phyloP scores from a whole-genome alignment of 2,888 invertebrate genomes.

The Sphecodes monilicornis region DNA sequence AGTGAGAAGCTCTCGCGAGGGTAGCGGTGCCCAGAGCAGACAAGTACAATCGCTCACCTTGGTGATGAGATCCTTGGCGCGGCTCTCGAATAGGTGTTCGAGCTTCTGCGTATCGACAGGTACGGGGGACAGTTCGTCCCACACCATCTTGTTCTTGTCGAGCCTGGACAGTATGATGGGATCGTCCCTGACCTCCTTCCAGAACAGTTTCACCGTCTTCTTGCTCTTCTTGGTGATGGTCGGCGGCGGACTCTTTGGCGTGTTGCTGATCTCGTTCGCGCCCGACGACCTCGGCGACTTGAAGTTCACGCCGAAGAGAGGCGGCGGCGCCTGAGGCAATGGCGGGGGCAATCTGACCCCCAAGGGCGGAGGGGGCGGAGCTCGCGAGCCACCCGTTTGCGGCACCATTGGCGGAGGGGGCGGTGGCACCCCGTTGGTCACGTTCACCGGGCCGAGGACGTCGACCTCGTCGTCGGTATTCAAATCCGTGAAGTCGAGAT shows the following conservation, averaged over 20 bases:
- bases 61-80: constrained; percentile 96
- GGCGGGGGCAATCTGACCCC: constrained; percentile 85
- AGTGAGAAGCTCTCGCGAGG: constrained; percentile 15
- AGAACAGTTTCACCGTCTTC: constrained; percentile 98
- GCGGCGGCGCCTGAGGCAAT: constrained; percentile 83
- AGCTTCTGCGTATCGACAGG: constrained; percentile 96
- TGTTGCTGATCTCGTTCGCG: constrained; percentile 66
- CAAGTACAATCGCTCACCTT: constrained; percentile 89
- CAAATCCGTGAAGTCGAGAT: constrained; percentile 98
- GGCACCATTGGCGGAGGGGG: constrained; percentile 92
- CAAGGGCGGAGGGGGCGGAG: constrained; percentile 85
- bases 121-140: constrained; percentile 95
- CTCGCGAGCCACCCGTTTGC: constrained; percentile 84
- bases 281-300: constrained; percentile 71
- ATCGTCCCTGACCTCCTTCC: constrained; percentile 96
- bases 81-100: constrained; percentile 98
- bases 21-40: not conserved
- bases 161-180: constrained; percentile 87
- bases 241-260: constrained; percentile 78
- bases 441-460: constrained; percentile 88
- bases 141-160: constrained; percentile 89
- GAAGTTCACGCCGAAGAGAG: constrained; percentile 82
- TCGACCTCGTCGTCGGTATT: constrained; percentile 95
- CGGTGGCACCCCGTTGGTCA: constrained; percentile 90
- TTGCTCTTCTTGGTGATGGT: constrained; percentile 91